Base-by-base conservation (phyloP, 2,113 vertebrate genomes). In the Sialia sialis region DNA sequence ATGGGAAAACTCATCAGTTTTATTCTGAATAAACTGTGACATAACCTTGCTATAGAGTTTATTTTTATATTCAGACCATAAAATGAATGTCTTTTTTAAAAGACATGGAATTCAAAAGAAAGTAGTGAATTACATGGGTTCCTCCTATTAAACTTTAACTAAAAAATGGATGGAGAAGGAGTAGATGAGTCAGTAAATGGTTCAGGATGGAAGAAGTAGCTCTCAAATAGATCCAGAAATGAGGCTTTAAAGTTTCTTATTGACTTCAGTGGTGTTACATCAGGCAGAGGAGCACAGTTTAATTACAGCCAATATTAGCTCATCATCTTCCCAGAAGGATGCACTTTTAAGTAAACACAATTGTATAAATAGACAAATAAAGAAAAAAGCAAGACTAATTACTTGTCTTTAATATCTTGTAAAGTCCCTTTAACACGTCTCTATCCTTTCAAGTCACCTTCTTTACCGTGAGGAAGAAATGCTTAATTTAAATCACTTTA, bases 261-360 rank as follows among this genome's bases (percentile, higher is more conserved):
- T 93, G 89, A 87, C 89, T 89, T 85, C 34, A 58, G 12, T 30
- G 22, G 23, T 70, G 34, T 58, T 81, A 48, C 48, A 63, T 77
- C 70, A 91, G 84, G 30, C 63, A 91, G 82, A 90, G 32, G 15
- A 89, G 38, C 58, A 80, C 43, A 69, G 75, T 52, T 77, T 95
- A 91, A 83, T 91, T 94, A 80, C 48, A 96, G 70, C 81, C 87
- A 89, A 36, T 89, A 52, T 85, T 82, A 84, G 58, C 67, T 94
- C 73, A 38, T 76, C 41, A 39, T 76, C 52, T 91, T 90, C 81
- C 70, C 84, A 90, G 91, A 89, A 74, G 52, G 73, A 95, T 87
- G 43, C 67, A 87, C 49, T 80, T 93, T 66, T 77, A 89, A 97
- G 80, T 84, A 94, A 91, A 94, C 58, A 82, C 27, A 91, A 68